Evolutionary conservation across 2,113 vertebrate genomes (phyloP), one percentile per base, ranked within the genome.

Genomic region (Ibidorhyncha struthersii): DNA sequence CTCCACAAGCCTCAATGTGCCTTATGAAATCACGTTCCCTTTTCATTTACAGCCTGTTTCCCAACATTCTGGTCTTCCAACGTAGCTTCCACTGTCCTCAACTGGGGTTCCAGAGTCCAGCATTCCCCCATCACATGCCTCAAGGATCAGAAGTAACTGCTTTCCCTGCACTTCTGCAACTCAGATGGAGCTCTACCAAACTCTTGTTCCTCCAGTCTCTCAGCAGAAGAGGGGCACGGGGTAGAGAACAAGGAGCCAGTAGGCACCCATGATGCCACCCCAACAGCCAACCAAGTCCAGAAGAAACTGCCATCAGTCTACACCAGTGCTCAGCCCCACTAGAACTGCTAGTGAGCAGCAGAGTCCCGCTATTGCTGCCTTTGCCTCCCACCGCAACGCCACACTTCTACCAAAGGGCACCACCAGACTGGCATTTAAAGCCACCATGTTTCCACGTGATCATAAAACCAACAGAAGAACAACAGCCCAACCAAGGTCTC

Each of bases 1-100:
- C 58, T 80, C 36, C 82, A 66, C 82, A 86, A 70, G 76, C 67
- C 76, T 77, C 93, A 56, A 38, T 78, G 67, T 62, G 59, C 70
- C 65, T 25, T 30, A 66, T n/a, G 86, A 67, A 62, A 50, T 66
- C 76, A 73, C 49, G 92, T 55, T 5, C 55, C 65, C 62, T 77
- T 30, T 63, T 34, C 50, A 22, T 49, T 56, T 87, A 73, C 1
- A 4, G 56, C 32, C 73, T 58, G 6, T 40, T 88, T 92, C 74
- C 62, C 82, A 91, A 22, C 2, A 36, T 0, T 0, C 12, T 74
- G 47, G 41, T 6, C 45, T 67, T 93, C 41, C 45, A 32, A 9
- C 21, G 58, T 25, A 81, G 36, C 36, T 89, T 72, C 26, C 52
- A 16, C n/a, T 81, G 53, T 45, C 53, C 82, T 88, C 43, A 55